A percentile compares a stretch with the other conserved stretches of the same genome.
Conservation (phyloP, 2,797 vertebrate genomes). For the Phoxinus dragarum region DNA sequence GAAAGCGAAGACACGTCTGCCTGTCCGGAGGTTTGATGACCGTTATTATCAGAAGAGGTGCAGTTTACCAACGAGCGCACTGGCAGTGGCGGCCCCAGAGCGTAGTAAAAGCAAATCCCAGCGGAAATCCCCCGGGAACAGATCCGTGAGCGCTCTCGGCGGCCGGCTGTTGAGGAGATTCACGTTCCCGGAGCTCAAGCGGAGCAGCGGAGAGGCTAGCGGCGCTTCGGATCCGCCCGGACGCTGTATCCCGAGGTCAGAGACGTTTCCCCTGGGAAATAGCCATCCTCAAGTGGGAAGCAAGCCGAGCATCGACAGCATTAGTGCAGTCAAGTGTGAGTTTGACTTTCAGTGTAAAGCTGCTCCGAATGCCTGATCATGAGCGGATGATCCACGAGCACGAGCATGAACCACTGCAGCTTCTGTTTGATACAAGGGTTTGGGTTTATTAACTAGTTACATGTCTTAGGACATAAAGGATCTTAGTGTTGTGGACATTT, state of each 20-base stretch:
- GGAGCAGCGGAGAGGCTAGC: constrained; percentile 44
- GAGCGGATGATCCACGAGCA: not conserved
- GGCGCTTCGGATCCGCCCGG: constrained; percentile 3
- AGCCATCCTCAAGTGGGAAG: constrained; percentile 73
- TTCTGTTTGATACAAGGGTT: accelerated
- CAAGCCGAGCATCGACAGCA: constrained; percentile 78
- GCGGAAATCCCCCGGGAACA: constrained; percentile 36
- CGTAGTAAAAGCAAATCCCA: constrained; percentile 66
- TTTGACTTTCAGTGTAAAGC: constrained; percentile 74
- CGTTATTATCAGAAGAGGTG: constrained; percentile 76
- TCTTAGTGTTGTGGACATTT: not conserved
- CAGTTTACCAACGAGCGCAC: constrained; percentile 73
- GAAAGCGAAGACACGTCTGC: constrained; percentile 11
- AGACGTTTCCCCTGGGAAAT: constrained; percentile 69
- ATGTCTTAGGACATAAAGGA: not conserved
- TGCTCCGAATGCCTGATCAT: constrained; percentile 40
- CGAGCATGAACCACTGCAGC: not conserved
- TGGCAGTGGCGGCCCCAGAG: constrained; percentile 66
- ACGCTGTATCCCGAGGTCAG: constrained; percentile 69
- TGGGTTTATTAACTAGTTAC: not conserved
- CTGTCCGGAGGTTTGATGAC: constrained; percentile 66
- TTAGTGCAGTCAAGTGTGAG: constrained; percentile 80
- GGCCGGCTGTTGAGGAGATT: constrained; percentile 76
- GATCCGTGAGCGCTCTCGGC: constrained; percentile 66
- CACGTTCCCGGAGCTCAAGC: constrained; percentile 76